These are phyloP conservation scores for Ypsolopha sequella DNA, from an alignment of 2,888 invertebrate genomes.

Conservation along the genomic window DNA sequence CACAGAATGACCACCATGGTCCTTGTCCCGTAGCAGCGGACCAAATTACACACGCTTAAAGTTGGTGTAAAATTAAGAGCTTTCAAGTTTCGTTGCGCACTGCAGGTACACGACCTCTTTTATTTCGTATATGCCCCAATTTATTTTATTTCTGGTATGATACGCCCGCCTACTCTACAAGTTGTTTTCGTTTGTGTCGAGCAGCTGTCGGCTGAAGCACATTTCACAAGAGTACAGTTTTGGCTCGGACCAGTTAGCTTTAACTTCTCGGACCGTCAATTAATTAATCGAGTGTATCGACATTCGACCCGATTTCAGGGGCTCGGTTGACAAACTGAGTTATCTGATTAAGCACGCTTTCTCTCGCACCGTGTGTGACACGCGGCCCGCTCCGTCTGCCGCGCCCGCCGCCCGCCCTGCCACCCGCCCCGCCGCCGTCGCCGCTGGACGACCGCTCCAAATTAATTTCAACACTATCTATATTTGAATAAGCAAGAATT, in stretches of 20 bases:
- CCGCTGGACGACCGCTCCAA: constrained; percentile 33
- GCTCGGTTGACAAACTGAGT: constrained; percentile 68
- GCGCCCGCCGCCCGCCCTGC: neutral
- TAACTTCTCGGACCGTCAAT: constrained; percentile 62
- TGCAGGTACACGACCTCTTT: neutral
- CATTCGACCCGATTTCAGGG: constrained; percentile 70
- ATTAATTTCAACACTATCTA: constrained; percentile 57
- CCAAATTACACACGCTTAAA: neutral
- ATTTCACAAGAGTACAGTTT: constrained; percentile 53
- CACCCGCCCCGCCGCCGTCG: neutral
- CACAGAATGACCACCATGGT: neutral
- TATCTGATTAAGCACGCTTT: constrained; percentile 71
- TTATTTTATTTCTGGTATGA: neutral
- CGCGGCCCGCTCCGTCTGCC: neutral
- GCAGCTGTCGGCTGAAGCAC: constrained; percentile 6
- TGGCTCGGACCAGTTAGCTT: constrained; percentile 54
- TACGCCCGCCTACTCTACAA: neutral
- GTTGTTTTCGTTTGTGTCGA: neutral
- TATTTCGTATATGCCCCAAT: neutral
- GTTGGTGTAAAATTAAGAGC: neutral
- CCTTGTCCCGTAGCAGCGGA: neutral
- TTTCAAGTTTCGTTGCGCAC: neutral
- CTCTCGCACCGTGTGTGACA: constrained; percentile 44
- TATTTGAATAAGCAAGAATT: constrained; percentile 55
- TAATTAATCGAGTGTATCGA: constrained; percentile 70